phyloP scores from a whole-genome alignment of 2,113 vertebrate species.

The Hipposideros armiger region DNA sequence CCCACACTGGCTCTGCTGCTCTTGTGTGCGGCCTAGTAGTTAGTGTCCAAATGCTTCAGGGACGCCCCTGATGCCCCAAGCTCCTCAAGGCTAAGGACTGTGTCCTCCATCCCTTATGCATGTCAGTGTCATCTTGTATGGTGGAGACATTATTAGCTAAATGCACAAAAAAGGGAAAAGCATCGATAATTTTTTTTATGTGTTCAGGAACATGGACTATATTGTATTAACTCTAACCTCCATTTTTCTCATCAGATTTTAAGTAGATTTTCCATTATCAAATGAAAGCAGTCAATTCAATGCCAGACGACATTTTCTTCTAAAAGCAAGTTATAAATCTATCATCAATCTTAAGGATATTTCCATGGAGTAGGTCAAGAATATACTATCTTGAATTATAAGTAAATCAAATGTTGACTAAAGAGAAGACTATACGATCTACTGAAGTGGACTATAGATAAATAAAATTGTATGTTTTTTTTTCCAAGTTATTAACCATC shows the following conservation, averaged over 20 bases:
- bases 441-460: not conserved
- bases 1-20: not conserved
- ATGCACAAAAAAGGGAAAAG: not conserved
- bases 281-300: not conserved
- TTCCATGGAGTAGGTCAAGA: not conserved
- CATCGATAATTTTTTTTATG: not conserved
- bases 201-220: not conserved
- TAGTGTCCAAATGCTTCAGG: not conserved
- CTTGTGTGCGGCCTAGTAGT: not conserved
- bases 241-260: not conserved
- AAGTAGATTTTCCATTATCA: not conserved
- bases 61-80: not conserved
- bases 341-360: not conserved
- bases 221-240: not conserved
- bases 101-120: not conserved
- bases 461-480: not conserved
- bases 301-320: slow-evolving; percentile 14
- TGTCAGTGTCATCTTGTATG: not conserved
- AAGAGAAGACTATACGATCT: not conserved
- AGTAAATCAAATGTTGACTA: not conserved
- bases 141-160: not conserved
- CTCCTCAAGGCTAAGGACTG: not conserved
- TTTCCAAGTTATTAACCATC: not conserved
- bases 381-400: not conserved
- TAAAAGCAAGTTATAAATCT: not conserved